Percentiles rank a stretch among this genome's conserved stretches.
These are phyloP conservation scores for Ceratosolen fusciceps DNA, from an alignment of 1,140 invertebrate genomes.

Conservation along the genomic window DNA sequence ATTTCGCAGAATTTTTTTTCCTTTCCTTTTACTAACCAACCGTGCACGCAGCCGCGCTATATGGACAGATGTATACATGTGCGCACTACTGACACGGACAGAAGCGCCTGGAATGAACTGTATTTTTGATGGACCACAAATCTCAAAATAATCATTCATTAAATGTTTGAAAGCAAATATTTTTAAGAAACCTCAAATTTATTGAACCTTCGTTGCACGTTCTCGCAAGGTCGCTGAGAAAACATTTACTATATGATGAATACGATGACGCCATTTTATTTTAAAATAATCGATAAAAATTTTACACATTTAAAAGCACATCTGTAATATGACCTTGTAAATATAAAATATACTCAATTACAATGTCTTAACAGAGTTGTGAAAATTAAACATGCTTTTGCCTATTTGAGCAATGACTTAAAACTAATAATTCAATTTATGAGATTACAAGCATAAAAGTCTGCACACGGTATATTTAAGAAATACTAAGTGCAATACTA, in stretches of 20 bases:
- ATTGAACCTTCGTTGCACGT: background rate
- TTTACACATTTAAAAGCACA: background rate
- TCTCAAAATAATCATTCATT: too few relatives aligned
- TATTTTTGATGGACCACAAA: too few relatives aligned
- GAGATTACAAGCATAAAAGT: background rate
- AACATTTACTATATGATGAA: background rate
- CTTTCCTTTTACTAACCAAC: too few relatives aligned
- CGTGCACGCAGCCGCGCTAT: too few relatives aligned
- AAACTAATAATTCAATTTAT: background rate
- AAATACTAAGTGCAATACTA: background rate
- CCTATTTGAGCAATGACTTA: background rate
- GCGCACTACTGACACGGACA: too few relatives aligned
- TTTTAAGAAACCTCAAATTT: background rate
- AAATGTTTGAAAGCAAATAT: background rate
- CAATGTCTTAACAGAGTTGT: too few relatives aligned
- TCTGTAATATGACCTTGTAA: background rate
- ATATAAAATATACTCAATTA: too few relatives aligned
- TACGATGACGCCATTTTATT: constrained; percentile 14
- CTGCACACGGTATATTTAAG: background rate
- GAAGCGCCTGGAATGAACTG: too few relatives aligned
- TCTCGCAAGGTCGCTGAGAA: background rate
- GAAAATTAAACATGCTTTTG: background rate
- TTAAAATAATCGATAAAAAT: constrained; percentile 2
- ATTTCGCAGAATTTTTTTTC: too few relatives aligned
- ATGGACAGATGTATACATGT: too few relatives aligned